phyloP scores from a whole-genome alignment of 2,888 invertebrate genomes.

The Nebria salina region DNA sequence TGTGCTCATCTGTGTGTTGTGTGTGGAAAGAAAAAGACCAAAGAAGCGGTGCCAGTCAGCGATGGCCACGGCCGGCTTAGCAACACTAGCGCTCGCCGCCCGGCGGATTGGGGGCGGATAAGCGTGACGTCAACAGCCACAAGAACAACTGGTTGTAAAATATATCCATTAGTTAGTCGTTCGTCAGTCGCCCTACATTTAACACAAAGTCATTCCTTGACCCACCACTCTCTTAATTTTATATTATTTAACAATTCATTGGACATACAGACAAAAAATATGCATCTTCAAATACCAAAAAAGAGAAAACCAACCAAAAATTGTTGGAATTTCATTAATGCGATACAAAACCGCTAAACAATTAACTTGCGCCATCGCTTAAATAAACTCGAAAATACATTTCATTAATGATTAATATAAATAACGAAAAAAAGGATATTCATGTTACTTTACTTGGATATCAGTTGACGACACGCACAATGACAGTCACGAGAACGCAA shows the following conservation, averaged over 20 bases:
- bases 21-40: constrained; percentile 16
- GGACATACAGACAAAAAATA: neutral
- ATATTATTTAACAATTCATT: constrained; percentile 24
- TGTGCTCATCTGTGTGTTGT: neutral
- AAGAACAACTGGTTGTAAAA: constrained; percentile 20
- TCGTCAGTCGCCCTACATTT: constrained; percentile 37
- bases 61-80: constrained; percentile 41
- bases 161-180: constrained; percentile 30
- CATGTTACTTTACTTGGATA: no score
- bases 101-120: constrained; percentile 42
- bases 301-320: no score
- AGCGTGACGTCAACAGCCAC: constrained; percentile 31
- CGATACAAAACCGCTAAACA: no score
- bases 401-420: no score
- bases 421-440: no score
- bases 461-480: no score
- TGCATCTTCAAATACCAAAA: no score
- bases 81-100: constrained; percentile 28
- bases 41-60: constrained; percentile 35
- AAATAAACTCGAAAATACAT: no score
- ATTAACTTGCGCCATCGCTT: no score
- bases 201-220: neutral
- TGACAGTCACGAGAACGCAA: no score
- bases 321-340: no score
- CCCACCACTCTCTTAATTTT: constrained; percentile 27